Conservation (phyloP, 2,113 vertebrate species). For the Ceyx margarethae region DNA sequence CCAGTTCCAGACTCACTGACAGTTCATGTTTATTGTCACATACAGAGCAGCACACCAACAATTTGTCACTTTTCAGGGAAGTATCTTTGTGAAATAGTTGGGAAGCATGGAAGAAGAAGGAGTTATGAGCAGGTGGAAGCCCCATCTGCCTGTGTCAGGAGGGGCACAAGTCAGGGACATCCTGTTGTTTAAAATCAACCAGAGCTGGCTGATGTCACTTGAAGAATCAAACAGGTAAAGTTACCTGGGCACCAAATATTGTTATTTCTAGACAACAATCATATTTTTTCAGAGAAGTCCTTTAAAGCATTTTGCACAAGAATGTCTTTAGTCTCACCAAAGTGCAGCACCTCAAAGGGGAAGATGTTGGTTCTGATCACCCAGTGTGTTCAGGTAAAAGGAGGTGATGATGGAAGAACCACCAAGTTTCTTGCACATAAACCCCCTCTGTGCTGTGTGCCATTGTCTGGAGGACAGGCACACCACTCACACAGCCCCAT, state of each 20-base stretch:
- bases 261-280: not conserved
- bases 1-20: not conserved
- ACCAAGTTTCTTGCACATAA: not conserved
- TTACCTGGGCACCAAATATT: not conserved
- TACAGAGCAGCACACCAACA: not conserved
- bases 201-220: not conserved
- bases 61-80: not conserved
- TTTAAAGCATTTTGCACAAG: not conserved
- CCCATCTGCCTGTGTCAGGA: not conserved
- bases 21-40: not conserved
- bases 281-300: not conserved
- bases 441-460: too few species aligned
- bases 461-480: not conserved
- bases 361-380: not conserved
- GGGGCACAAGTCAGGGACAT: not conserved
- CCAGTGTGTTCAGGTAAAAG: not conserved
- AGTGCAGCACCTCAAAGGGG: not conserved
- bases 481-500: too few species aligned
- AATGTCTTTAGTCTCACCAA: not conserved
- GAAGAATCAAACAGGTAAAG: not conserved
- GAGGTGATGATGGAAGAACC: not conserved
- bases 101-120: not conserved
- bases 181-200: not conserved
- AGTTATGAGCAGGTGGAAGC: not conserved
- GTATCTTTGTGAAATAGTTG: not conserved